Evolutionary conservation across 2,113 vertebrate species (phyloP), one percentile per base, ranked within the genome.

Genomic region (Oreocharis arfaki): DNA sequence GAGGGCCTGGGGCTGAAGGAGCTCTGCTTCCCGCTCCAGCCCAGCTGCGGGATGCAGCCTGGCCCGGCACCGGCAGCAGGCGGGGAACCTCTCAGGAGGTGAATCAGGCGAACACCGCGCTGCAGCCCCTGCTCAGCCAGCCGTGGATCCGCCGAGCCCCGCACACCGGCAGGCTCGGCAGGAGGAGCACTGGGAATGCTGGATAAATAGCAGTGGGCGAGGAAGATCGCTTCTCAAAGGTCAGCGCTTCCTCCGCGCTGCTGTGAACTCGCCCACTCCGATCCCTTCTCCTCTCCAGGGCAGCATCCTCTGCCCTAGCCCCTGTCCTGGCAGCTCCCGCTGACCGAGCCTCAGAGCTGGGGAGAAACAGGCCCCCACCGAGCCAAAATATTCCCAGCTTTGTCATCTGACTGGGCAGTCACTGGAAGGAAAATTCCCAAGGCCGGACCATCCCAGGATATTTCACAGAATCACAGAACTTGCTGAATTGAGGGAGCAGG

Each of bases 191-290:
- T 33, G 84, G 73, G 81, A 91, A 44, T 6, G 52, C 56, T 87
- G 92, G 65, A 86, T 89, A 96, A 97, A 91, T 64, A 95, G 84
- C 96, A 93, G 84, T 1, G 0, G 69, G 65, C 2, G 6, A 91
- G 78, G 69, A 42, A 35, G 4, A 60, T 59, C 41, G 39, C 92
- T 93, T 47, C 84, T 71, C 52, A 95, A 96, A 95, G 87, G 92
- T 96, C 95, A 91, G 39, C 1, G 7, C 81, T 91, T 95, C 88
- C 84, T 67, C 80, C 1, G 7, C 2, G 2, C 87, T 18, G 22
- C 85, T 82, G 35, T n/a, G 69, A 84, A 39, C 42, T 61, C 19
- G 3, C 57, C 68, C 27, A 0, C 60, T 61, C 9, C 12, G 1
- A 14, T 33, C 55, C 63, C 19, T 53, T 20, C 77, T 77, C 57